These are phyloP conservation scores for Anguilla anguilla DNA, from an alignment of 2,797 vertebrate genomes.

Conservation along the genomic window DNA sequence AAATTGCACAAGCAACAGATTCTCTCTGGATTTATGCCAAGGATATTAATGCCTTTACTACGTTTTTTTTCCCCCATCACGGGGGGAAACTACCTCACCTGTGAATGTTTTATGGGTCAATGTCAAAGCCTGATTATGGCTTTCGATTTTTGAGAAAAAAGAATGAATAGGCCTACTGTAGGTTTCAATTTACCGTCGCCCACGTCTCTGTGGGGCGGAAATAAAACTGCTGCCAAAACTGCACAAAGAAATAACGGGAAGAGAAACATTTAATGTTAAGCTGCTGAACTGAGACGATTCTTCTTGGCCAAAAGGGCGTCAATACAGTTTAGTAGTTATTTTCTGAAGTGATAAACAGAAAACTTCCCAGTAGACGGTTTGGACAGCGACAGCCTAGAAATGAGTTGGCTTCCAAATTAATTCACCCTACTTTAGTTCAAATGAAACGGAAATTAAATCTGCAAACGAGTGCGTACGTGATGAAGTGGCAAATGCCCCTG, in stretches of 20 bases:
- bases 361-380: too few species aligned
- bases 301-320: too few species aligned
- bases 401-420: too few species aligned
- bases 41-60: neutral
- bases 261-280: neutral
- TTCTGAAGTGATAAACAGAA: too few species aligned
- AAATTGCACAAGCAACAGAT: neutral
- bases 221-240: neutral
- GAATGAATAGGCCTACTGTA: neutral
- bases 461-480: neutral
- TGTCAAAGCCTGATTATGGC: neutral
- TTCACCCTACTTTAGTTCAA: neutral
- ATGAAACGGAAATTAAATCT: neutral
- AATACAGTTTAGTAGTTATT: too few species aligned
- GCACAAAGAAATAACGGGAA: neutral
- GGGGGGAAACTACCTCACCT: neutral
- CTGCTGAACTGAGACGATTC: neutral
- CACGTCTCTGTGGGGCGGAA: neutral
- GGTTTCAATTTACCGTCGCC: conserved; percentile 1
- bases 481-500: neutral
- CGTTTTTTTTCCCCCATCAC: neutral
- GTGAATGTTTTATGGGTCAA: conserved; percentile 4
- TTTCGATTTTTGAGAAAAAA: neutral
- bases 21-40: neutral
- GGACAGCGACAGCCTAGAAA: too few species aligned